Conservation (phyloP, 2,888 invertebrate genomes). For the Tenodera sinensis region DNA sequence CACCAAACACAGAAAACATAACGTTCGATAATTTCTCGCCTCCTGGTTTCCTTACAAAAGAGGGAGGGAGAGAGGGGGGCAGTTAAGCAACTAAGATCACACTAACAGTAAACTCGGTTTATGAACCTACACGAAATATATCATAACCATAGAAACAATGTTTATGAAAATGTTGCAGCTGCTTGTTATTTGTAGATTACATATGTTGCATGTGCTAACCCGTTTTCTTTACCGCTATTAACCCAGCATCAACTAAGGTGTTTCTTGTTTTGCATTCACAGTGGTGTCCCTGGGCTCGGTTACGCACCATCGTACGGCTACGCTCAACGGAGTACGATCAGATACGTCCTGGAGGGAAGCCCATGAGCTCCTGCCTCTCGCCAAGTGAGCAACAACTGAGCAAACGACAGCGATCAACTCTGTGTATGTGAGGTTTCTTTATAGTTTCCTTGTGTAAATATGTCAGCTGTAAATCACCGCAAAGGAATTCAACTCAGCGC, state of each 20-base stretch:
- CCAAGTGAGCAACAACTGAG: slow-evolving; percentile 19
- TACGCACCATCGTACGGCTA: slow-evolving; percentile 41
- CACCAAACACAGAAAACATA: too few relatives aligned
- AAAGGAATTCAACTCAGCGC: background rate
- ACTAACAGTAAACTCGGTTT: too few relatives aligned
- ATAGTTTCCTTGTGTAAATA: background rate
- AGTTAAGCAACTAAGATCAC: too few relatives aligned
- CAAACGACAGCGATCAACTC: background rate
- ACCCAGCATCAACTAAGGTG: background rate
- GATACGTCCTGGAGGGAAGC: slow-evolving; percentile 46
- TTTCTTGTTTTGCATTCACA: slow-evolving; percentile 31
- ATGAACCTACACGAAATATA: too few relatives aligned
- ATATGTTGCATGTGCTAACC: too few relatives aligned
- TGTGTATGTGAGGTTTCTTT: background rate
- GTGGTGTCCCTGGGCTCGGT: slow-evolving; percentile 48
- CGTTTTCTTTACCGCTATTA: too few relatives aligned
- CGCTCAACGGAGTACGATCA: slow-evolving; percentile 39
- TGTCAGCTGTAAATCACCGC: background rate
- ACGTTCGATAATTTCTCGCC: too few relatives aligned
- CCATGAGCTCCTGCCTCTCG: slow-evolving; percentile 46
- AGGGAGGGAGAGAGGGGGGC: too few relatives aligned
- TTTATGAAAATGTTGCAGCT: too few relatives aligned
- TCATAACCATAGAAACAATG: too few relatives aligned
- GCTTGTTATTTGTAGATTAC: too few relatives aligned
- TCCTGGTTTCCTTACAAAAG: too few relatives aligned